These are phyloP conservation scores for Leucoraja erinaceus DNA, from an alignment of 2,113 vertebrate species.

Conservation along the genomic window DNA sequence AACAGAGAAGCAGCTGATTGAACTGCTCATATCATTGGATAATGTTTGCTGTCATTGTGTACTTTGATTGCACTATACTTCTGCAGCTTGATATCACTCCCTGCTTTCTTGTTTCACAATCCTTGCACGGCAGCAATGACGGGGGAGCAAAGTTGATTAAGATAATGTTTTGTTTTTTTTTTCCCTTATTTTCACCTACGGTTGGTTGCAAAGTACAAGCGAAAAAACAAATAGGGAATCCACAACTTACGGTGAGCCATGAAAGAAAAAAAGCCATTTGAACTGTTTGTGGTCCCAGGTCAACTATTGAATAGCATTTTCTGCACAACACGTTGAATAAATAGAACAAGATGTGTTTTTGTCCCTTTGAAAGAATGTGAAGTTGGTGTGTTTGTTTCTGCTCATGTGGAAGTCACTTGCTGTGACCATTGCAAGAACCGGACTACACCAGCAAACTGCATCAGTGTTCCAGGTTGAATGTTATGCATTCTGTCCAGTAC, in stretches of 20 bases:
- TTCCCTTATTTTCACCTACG: background rate
- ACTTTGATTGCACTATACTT: background rate
- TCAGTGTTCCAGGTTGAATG: background rate
- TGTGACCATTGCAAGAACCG: background rate
- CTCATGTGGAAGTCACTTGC: background rate
- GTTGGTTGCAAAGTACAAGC: background rate
- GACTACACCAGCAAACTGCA: background rate
- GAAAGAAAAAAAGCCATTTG: background rate
- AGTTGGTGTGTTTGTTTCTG: background rate
- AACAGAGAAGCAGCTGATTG: constrained; percentile 7
- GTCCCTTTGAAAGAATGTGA: background rate
- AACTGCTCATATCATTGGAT: background rate
- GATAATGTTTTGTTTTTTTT: constrained; percentile 12
- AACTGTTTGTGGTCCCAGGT: constrained; percentile 5
- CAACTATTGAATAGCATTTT: background rate
- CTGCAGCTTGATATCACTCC: background rate
- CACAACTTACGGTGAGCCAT: constrained; percentile 20
- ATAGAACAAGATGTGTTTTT: constrained; percentile 19
- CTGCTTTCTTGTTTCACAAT: constrained; percentile 10
- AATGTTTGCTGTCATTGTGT: background rate
- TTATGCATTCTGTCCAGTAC: background rate
- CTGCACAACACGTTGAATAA: constrained; percentile 32
- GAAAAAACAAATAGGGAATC: constrained; percentile 13
- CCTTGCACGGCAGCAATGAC: background rate
- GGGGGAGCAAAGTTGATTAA: background rate